Conservation (phyloP, 1,140 invertebrate genomes). For the Brachionus rubens region DNA sequence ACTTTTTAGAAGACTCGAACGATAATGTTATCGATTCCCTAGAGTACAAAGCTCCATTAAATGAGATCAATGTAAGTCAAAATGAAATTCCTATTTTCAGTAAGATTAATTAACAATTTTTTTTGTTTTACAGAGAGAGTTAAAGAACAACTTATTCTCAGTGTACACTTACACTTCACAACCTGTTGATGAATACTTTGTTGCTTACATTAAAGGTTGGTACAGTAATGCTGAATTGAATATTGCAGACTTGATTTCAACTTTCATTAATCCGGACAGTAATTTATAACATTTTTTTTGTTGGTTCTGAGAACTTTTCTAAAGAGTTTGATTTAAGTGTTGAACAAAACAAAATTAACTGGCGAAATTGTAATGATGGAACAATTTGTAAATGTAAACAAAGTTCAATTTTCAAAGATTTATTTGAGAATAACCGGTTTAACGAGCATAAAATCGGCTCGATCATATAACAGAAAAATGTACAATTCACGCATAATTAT, state of each 20-base stretch:
- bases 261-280: conserved; percentile 35
- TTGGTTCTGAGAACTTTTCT: too few relatives aligned
- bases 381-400: conserved; percentile 10
- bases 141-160: not conserved
- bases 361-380: conserved; percentile 44
- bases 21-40: not conserved
- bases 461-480: not conserved
- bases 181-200: conserved; percentile 38
- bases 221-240: conserved; percentile 8
- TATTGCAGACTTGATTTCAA: not conserved
- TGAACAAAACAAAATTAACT: not conserved
- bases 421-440: conserved; percentile 26
- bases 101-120: not conserved
- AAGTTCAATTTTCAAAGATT: conserved; percentile 24
- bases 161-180: conserved; percentile 15
- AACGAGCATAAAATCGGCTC: not conserved
- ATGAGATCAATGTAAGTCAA: conserved; percentile 31
- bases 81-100: not conserved
- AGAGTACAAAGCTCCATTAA: not conserved
- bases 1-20: conserved; percentile 24
- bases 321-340: too few relatives aligned
- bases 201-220: conserved; percentile 38
- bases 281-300: not conserved
- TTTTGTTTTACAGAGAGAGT: not conserved
- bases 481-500: not conserved